Evolutionary conservation across 1,140 invertebrate species (phyloP).

Genomic region (Aricia agestis): DNA sequence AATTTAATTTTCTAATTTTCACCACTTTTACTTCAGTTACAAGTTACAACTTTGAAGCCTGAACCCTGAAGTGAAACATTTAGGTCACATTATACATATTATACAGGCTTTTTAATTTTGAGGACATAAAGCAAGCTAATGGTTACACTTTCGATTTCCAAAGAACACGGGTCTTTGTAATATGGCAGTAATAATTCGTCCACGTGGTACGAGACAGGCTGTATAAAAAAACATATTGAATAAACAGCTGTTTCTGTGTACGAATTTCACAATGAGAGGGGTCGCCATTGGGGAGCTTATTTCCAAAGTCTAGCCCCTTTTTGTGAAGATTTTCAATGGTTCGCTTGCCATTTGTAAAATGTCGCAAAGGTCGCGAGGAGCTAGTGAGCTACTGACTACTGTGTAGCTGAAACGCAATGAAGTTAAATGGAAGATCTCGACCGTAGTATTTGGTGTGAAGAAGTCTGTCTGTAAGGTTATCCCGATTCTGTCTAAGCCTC

Average conservation of each 20-base stretch:
- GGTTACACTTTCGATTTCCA: neutral
- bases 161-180: neutral
- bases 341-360: constrained; percentile 6
- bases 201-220: constrained; percentile 38
- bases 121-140: neutral
- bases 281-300: constrained; percentile 12
- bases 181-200: constrained; percentile 20
- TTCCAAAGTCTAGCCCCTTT: constrained; percentile 17
- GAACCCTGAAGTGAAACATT: no score
- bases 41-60: no score
- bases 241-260: constrained; percentile 17
- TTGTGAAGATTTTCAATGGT: constrained; percentile 13
- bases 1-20: no score
- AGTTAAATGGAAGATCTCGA: no score
- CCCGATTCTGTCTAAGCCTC: no score
- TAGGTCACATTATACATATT: no score
- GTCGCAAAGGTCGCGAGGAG: neutral
- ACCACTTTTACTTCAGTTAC: no score
- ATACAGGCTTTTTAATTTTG: no score
- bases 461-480: no score
- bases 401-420: neutral
- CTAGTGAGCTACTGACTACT: neutral
- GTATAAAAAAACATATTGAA: constrained; percentile 20
- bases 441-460: no score
- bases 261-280: constrained; percentile 17